Base-by-base conservation (phyloP, 2,797 vertebrate genomes). In the Rhodeus uyekii region DNA sequence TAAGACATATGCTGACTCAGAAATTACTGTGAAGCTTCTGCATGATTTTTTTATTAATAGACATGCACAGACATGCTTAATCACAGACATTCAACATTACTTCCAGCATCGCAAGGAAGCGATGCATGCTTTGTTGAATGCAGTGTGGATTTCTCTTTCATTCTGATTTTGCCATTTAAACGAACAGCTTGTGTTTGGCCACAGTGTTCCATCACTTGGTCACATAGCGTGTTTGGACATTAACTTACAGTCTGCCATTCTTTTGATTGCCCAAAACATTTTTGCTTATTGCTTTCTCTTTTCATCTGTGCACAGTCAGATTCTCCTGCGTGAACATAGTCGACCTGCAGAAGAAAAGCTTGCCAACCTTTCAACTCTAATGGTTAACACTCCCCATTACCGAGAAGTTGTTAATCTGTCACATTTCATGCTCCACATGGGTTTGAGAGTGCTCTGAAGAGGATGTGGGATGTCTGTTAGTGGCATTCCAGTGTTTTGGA, bases 361-460 rank as follows among this genome's bases (percentile, higher is more conserved):
- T 22, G 34, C 67, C 46, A 63, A 67, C 75, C 44, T 64, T 80
- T 71, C 73, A 71, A 27, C 69, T 58, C 24, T 71, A 78, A 76
- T 53, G 65, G 34, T 24, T 81, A 81, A 76, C 74, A 81, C 73
- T 71, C 44, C 24, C 65, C 38, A 71, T 44, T 42, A 46, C 34
- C 7, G 55, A 77, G 34, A 81, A 71, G 65, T 27, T 72, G 78
- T 64, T 65, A 84, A 72, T 81, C 72, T 76, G 75, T 24, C 44
- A 10, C 64, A 76, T 84, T 71, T 42, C 78, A 84, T 46, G 50
- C 55, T 14, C 65, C 6, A n/a, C 64, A 48, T 80, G 53, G 0
- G 27, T 71, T 50, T 29, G 32, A 63, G 64, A 48, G 48, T 29
- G 24, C 34, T 67, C 36, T 32, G 60, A 79, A 78, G 34, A 73